Conservation (phyloP, 2,113 vertebrate species). For the Peucedramus taeniatus region DNA sequence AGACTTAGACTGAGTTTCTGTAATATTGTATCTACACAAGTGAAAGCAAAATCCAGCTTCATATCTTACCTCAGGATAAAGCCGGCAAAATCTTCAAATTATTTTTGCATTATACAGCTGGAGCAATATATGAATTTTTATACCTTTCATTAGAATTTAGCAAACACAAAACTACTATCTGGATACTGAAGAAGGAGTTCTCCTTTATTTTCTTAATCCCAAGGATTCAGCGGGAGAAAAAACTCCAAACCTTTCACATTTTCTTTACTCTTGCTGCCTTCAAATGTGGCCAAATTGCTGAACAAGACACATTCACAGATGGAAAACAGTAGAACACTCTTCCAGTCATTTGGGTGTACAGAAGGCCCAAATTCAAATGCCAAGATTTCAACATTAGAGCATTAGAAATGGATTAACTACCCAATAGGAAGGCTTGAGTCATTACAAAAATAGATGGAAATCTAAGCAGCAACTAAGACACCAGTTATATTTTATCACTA, state of each 20-base stretch:
- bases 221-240: not conserved
- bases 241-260: not conserved
- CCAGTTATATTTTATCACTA: constrained; percentile 41
- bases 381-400: constrained; percentile 13
- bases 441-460: constrained; percentile 60
- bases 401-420: constrained; percentile 50
- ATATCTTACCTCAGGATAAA: not conserved
- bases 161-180: not conserved
- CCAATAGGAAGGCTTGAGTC: constrained; percentile 37
- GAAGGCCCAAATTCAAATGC: not conserved
- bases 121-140: not conserved
- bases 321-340: not conserved
- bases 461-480: not conserved
- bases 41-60: not conserved
- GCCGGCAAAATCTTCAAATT: not conserved
- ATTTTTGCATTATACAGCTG: not conserved
- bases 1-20: not conserved
- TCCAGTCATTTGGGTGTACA: not conserved
- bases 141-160: not conserved
- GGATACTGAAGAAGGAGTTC: not conserved
- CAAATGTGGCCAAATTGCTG: not conserved
- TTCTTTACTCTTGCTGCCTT: not conserved
- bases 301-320: not conserved
- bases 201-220: not conserved
- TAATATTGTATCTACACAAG: not conserved